These are phyloP conservation scores for Sphinx pinastri DNA, from an alignment of 2,888 invertebrate genomes.

Conservation along the genomic window DNA sequence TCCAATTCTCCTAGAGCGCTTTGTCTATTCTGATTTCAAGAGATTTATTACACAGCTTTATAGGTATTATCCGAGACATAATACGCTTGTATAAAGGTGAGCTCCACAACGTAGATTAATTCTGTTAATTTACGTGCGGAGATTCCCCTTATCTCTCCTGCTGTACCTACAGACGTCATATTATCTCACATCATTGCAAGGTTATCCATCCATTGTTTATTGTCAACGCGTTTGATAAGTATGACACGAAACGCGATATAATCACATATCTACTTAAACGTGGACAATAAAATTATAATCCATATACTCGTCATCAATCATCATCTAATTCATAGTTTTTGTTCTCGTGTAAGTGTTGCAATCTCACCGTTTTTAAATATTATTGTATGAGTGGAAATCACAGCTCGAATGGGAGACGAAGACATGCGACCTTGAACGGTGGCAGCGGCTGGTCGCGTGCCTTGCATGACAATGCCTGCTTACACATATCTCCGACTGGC, in stretches of 20 bases:
- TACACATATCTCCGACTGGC: slow-evolving; percentile 52
- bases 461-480: slow-evolving; percentile 59
- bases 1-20: neutral
- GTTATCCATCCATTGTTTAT: slow-evolving; percentile 73
- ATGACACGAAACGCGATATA: slow-evolving; percentile 40
- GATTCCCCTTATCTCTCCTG: slow-evolving; percentile 53
- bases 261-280: slow-evolving; percentile 13
- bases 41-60: neutral
- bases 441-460: slow-evolving; percentile 63
- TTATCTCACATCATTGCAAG: slow-evolving; percentile 63
- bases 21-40: neutral
- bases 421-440: slow-evolving; percentile 62
- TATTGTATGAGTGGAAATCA: slow-evolving; percentile 21
- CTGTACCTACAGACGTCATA: slow-evolving; percentile 43
- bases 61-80: neutral
- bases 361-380: neutral
- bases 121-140: slow-evolving; percentile 43
- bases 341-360: neutral
- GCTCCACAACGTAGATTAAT: slow-evolving; percentile 26
- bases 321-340: neutral
- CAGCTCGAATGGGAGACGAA: slow-evolving; percentile 38
- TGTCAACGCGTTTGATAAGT: slow-evolving; percentile 64
- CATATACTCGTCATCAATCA: neutral
- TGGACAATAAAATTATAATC: slow-evolving; percentile 21
- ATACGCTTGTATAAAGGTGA: neutral